Evolutionary conservation across 2,797 vertebrate species (phyloP).

Genomic region (Furcifer pardalis): DNA sequence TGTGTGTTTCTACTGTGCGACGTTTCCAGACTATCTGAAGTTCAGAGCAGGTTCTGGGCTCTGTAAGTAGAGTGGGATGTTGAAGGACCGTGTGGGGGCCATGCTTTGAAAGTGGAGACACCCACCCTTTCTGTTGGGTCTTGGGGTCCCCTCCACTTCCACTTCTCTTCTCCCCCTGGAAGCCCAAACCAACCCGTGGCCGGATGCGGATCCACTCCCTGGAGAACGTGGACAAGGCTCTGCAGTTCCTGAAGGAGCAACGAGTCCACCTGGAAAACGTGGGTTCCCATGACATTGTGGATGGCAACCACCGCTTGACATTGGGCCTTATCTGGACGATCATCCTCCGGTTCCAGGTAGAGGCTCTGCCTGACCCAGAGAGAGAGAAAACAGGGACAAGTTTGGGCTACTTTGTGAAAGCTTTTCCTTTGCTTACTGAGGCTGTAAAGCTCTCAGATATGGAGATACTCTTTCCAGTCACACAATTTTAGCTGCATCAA

Average conservation of each 20-base stretch:
- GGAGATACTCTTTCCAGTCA: background rate
- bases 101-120: too few species aligned
- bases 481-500: too few species aligned
- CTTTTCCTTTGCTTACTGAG: background rate
- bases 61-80: constrained; percentile 59
- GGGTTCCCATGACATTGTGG: constrained; percentile 94
- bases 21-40: background rate
- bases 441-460: background rate
- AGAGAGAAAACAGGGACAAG: too few species aligned
- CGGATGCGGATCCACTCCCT: constrained; percentile 94
- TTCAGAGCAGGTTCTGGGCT: too few species aligned
- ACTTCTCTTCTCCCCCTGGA: background rate
- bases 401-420: background rate
- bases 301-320: constrained; percentile 93
- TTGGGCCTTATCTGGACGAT: constrained; percentile 95
- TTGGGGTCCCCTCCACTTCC: background rate
- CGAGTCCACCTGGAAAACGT: constrained; percentile 95
- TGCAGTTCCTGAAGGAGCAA: constrained; percentile 95
- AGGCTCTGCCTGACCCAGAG: too few species aligned
- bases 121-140: too few species aligned
- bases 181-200: constrained; percentile 90
- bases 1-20: background rate
- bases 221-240: constrained; percentile 94
- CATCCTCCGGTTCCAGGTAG: constrained; percentile 93
- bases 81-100: too few species aligned